Base-by-base conservation (phyloP, 2,888 invertebrate species). In the Cremastobaeus sp. region DNA sequence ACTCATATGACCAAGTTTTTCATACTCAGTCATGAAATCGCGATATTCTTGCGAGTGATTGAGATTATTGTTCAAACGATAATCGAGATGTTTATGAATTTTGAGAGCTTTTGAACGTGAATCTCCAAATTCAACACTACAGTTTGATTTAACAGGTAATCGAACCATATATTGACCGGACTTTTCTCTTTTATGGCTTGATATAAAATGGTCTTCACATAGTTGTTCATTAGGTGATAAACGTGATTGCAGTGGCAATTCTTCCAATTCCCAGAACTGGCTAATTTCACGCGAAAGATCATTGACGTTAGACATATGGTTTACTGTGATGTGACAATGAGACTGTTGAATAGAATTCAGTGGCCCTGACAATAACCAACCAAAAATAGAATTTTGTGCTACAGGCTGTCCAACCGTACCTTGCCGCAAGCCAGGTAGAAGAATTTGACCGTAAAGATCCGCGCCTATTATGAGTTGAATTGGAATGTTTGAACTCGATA, bases 401-500 rank as follows among this genome's bases (percentile, higher is more conserved):
- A 5, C 20, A 1, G 50, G 50, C 11, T 50, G 20, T 5, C n/a
- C 20, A 1, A 11, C 20, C 9, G 6, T 2, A 3, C 50, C 34
- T 18, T 50, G 9, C 5, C 15, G 34, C 5, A 50, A 14, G 20
- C 50, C 50, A 1, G n/a, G 18, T 3, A 25, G 25, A 28, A 45
- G 11, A 11, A 45, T 25, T 11, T 8, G 8, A 14, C 45, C 45
- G 20, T 45, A 45, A 1, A 45, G n/a, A 45, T 45, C 45, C 5
- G 45, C 45, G 1, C 45, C 45, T 3, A 45, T 3, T 1, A 45
- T 28, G 1, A 45, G 25, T 12, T 11, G 18, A 6, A 43, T 43
- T 11, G 20, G 20, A 2, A 14, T 15, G 3, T 2, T 11, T 6
- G 14, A 2, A 1, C 5, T 2, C 3, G 21, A 11, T 3, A 11